These are phyloP conservation scores for Drosophila ercepeae DNA, from an alignment of 1,140 invertebrate species.

Conservation along the genomic window DNA sequence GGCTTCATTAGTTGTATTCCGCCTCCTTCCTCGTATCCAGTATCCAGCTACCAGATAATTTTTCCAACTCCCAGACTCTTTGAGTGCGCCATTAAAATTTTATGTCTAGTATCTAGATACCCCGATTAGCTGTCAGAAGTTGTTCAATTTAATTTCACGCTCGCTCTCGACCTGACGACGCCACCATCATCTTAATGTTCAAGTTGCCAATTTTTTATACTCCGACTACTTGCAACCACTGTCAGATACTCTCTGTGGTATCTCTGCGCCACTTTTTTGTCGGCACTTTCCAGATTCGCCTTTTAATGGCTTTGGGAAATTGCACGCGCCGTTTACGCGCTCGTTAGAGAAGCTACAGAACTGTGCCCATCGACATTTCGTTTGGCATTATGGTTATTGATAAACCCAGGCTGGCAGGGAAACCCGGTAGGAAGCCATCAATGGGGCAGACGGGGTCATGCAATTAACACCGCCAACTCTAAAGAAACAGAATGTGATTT, in stretches of 20 bases:
- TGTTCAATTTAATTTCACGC: conserved; percentile 80
- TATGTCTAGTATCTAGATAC: conserved; percentile 48
- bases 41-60: background rate
- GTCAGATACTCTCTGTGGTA: background rate
- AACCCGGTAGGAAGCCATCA: conserved; percentile 25
- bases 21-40: background rate
- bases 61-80: conserved; percentile 55
- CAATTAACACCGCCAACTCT: conserved; percentile 36
- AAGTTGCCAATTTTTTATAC: conserved; percentile 73
- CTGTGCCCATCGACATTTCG: conserved; percentile 32
- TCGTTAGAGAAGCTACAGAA: conserved; percentile 65
- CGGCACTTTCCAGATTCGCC: conserved; percentile 14
- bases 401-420: conserved; percentile 24
- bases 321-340: conserved; percentile 78
- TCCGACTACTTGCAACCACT: background rate
- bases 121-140: conserved; percentile 79
- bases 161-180: background rate
- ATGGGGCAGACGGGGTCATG: conserved; percentile 9
- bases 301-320: conserved; percentile 80
- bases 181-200: conserved; percentile 61
- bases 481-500: background rate
- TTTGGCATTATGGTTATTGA: conserved; percentile 74
- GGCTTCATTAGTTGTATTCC: conserved; percentile 70
- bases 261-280: background rate
- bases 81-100: conserved; percentile 80